A percentile compares a stretch with the other conserved stretches of the same genome.
Conservation (phyloP, 2,797 vertebrate genomes). For the Odontamblyopus lacepedii region DNA sequence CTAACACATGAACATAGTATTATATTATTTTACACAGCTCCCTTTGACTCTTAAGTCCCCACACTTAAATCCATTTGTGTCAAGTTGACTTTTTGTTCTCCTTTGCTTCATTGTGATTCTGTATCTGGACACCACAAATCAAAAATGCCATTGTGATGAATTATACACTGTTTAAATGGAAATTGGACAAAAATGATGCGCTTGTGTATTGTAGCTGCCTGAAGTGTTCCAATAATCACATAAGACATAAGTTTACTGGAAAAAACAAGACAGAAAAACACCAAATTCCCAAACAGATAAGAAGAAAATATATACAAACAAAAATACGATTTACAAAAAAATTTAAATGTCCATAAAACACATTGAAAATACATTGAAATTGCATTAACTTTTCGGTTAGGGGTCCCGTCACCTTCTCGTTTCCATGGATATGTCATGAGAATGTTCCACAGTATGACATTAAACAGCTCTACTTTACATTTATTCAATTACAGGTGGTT, state of each 20-base stretch:
- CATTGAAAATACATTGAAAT: background rate
- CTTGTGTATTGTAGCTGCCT: constrained; percentile 39
- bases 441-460: no score
- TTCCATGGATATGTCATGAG: no score
- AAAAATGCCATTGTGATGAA: background rate
- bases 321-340: constrained; percentile 36
- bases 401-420: no score
- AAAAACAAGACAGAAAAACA: constrained; percentile 8
- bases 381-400: no score
- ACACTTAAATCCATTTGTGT: background rate
- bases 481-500: no score
- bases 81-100: background rate
- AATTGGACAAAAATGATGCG: constrained; percentile 5
- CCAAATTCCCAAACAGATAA: constrained; percentile 1
- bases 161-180: background rate
- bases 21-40: background rate
- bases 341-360: constrained; percentile 4
- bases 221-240: constrained; percentile 19
- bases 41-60: background rate
- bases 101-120: background rate
- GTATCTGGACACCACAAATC: background rate
- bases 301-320: constrained; percentile 1
- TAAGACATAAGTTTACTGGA: constrained; percentile 11
- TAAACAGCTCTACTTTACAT: no score
- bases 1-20: background rate